Percentiles rank a stretch among this genome's conserved stretches.
Evolutionary conservation across 2,113 vertebrate species (phyloP).

Genomic region (Clarias macrocephalus): DNA sequence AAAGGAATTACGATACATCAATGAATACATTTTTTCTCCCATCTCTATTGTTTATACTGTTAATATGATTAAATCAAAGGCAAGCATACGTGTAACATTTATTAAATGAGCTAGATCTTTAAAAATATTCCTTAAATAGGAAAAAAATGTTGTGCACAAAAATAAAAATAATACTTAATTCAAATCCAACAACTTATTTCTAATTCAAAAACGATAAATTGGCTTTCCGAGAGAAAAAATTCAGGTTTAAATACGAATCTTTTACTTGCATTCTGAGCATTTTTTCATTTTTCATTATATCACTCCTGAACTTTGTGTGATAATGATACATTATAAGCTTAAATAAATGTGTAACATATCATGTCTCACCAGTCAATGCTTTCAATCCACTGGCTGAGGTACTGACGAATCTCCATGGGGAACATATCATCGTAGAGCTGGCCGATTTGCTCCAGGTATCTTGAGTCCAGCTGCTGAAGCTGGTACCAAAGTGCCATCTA

Average conservation of each 20-base stretch:
- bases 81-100: no score
- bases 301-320: background rate
- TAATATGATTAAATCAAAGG: background rate
- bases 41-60: no score
- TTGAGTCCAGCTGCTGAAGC: slow-evolving; percentile 81
- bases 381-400: slow-evolving; percentile 83
- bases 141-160: background rate
- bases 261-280: background rate
- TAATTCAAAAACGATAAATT: background rate
- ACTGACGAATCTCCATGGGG: slow-evolving; percentile 87
- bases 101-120: no score
- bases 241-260: background rate
- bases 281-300: background rate
- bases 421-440: slow-evolving; percentile 85
- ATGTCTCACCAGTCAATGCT: slow-evolving; percentile 86
- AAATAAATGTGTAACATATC: background rate
- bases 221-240: no score
- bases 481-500: slow-evolving; percentile 91
- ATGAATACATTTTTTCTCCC: no score
- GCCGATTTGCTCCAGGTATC: slow-evolving; percentile 80
- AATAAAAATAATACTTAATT: background rate
- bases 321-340: background rate
- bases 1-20: no score
- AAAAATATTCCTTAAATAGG: no score
- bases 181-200: background rate